Evolutionary conservation across 2,113 vertebrate species (phyloP).

Genomic region (Junco hyemalis): DNA sequence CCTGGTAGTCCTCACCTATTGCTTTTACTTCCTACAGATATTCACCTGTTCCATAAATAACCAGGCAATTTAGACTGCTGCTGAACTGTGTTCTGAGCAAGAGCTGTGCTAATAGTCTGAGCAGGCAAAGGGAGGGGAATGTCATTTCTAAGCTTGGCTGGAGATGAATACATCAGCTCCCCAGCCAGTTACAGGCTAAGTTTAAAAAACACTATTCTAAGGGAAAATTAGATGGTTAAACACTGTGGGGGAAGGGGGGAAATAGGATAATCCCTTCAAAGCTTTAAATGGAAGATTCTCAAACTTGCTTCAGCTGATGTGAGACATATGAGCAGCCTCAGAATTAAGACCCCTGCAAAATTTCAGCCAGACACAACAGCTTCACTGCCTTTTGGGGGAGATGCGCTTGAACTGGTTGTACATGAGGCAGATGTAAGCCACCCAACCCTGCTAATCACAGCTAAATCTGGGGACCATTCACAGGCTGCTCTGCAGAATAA

Average conservation of each 20-base stretch:
- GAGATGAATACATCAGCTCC: slow-evolving; percentile 49
- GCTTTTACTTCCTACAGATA: neutral
- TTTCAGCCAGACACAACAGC: slow-evolving; percentile 17
- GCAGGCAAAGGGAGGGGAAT: slow-evolving; percentile 25
- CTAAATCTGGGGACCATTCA: slow-evolving; percentile 3
- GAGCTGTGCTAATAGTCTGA: slow-evolving; percentile 30
- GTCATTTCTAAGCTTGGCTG: slow-evolving; percentile 50
- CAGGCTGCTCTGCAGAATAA: neutral
- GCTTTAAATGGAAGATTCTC: slow-evolving; percentile 25
- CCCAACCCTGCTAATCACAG: neutral
- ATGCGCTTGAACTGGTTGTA: neutral
- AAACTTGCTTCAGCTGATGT: slow-evolving; percentile 26
- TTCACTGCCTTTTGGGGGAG: slow-evolving; percentile 9
- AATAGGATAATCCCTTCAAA: slow-evolving; percentile 61
- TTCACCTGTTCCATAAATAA: slow-evolving; percentile 50
- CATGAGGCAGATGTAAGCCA: neutral
- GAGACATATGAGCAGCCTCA: slow-evolving; percentile 1
- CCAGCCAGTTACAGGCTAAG: slow-evolving; percentile 17
- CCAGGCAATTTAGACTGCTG: slow-evolving; percentile 12
- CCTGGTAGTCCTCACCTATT: neutral
- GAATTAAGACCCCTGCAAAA: slow-evolving; percentile 20
- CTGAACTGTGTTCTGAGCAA: neutral
- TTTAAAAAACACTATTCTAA: slow-evolving; percentile 51
- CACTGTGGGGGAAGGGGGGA: neutral
- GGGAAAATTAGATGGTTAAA: slow-evolving; percentile 62